A percentile compares a stretch with the other conserved stretches of the same genome.
Evolutionary conservation across 2,113 vertebrate species (phyloP).

Genomic region (Cnemophilus loriae): DNA sequence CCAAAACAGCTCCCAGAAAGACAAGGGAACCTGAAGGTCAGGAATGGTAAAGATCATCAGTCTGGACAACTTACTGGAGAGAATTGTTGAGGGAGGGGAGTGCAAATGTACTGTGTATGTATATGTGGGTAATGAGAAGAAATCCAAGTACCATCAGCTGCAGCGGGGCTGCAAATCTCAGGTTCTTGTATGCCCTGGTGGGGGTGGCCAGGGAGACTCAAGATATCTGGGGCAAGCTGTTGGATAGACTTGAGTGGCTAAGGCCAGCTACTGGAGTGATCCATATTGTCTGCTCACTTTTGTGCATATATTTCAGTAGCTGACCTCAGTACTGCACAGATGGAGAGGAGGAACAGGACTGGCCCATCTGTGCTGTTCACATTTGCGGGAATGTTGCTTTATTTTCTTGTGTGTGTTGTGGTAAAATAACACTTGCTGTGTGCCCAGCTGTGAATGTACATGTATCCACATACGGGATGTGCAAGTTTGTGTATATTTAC

Average conservation of each 20-base stretch:
- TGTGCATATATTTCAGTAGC: background rate
- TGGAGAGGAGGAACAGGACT: background rate
- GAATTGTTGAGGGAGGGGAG: background rate
- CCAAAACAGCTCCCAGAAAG: background rate
- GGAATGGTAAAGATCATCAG: background rate
- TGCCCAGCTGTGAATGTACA: background rate
- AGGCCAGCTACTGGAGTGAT: background rate
- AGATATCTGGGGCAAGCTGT: background rate
- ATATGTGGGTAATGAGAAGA: background rate
- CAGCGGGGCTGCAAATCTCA: background rate
- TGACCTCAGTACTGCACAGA: background rate
- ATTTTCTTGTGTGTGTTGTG: background rate
- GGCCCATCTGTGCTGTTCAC: background rate
- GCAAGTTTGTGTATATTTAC: background rate
- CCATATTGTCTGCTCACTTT: background rate
- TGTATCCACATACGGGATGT: background rate
- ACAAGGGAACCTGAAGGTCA: background rate
- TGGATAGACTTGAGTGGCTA: background rate
- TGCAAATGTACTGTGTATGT: fast-evolving
- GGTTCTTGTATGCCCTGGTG: background rate
- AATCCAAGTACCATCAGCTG: background rate
- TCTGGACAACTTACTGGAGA: background rate
- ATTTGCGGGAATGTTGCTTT: background rate
- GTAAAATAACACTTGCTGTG: background rate
- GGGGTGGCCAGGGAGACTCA: background rate